Base-by-base conservation (phyloP, 2,113 vertebrate species). In the Boulengeromyrus knoepffleri region DNA sequence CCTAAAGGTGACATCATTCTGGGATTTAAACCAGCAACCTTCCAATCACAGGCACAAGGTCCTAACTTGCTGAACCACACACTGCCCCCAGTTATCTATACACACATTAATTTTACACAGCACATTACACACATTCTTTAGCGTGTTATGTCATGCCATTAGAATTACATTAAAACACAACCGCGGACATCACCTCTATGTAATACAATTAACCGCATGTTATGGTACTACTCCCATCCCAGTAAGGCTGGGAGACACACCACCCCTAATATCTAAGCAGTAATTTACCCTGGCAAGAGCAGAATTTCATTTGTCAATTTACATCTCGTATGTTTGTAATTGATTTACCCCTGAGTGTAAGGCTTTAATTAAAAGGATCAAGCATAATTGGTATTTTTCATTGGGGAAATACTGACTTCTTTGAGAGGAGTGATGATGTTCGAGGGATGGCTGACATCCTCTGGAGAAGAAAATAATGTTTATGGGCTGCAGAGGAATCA, bases 311-410 rank as follows among this genome's bases (percentile, higher is more conserved):
- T n/a, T 36, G 86, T 77, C 46, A 36, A 88, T 56, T 88, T 85
- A 88, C 49, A 53, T 88, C 49, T 53, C 8, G 85, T 24, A 56
- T 52, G 62, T 36, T 90, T 53, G 50, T 52, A 17, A 52, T 88
- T 88, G 45, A 42, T 88, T 77, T 53, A 66, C 47, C 31, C 15
- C 19, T 52, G 9, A 47, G 19, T 90, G 74, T 90, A 77, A 53
- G 66, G 19, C 85, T 88, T 80, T 88, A 90, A 90, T 88, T 88
- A 90, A 88, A 88, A 56, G 62, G 66, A 88, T 80, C 15, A 13
- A 42, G 86, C 39, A 21, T 36, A 80, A 24, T 9, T 19, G 3
- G 45, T 13, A 49, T 66, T 39, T 70, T 17, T 74, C n/a, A 13
- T 89, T 36, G 9, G 42, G n/a, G 7, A 90, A 87, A 62, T 66